Evolutionary conservation across 1,140 invertebrate species (phyloP).

Genomic region (Ceratina australensis): DNA sequence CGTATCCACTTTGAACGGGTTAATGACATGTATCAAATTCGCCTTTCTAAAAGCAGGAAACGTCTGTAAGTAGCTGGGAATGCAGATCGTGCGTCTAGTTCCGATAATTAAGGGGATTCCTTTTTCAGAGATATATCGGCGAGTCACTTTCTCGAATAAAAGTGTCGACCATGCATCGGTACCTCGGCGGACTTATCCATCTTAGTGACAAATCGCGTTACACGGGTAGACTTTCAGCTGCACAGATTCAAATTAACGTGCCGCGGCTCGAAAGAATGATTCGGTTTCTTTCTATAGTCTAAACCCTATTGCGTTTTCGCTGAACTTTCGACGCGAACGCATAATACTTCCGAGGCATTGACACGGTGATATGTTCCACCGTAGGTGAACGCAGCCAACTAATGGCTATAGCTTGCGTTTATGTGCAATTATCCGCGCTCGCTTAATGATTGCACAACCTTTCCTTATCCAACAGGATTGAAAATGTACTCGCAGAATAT

Average conservation of each 20-base stretch:
- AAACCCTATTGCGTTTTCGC: constrained; percentile 7
- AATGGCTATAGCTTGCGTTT: constrained; percentile 16
- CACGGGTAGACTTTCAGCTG: not conserved
- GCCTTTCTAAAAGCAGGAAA: not conserved
- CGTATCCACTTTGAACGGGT: not conserved
- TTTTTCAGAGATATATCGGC: constrained; percentile 27
- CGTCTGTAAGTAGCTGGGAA: not conserved
- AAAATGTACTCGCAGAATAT: not conserved
- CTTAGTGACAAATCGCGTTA: constrained; percentile 42
- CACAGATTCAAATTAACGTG: constrained; percentile 38
- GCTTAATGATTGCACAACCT: constrained; percentile 16
- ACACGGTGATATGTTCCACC: constrained; percentile 1
- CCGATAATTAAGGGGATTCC: constrained; percentile 22
- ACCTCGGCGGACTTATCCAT: constrained; percentile 18
- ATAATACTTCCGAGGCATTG: constrained; percentile 6
- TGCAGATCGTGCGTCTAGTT: not conserved
- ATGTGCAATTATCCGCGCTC: constrained; percentile 27
- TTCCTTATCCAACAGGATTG: constrained; percentile 6
- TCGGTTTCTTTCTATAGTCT: not conserved
- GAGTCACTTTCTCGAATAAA: constrained; percentile 27
- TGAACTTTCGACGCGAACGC: constrained; percentile 22
- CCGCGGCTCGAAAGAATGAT: not conserved
- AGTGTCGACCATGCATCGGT: not conserved
- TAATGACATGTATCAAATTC: not conserved
- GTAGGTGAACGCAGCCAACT: not conserved